Evolutionary conservation across 2,888 invertebrate genomes (phyloP).

Genomic region (Cerastis rubricosa): DNA sequence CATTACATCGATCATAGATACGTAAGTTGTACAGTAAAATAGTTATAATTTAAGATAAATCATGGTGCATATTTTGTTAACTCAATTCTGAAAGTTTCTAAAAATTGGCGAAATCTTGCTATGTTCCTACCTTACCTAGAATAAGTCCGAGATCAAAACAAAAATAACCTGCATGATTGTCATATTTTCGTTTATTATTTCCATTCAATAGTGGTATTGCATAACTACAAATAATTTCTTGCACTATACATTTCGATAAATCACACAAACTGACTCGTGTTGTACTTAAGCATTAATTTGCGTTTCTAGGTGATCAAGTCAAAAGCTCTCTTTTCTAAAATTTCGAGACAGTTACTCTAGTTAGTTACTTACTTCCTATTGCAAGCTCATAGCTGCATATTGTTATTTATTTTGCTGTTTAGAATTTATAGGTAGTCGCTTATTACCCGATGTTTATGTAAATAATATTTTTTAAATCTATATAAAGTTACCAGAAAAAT

Average conservation of each 20-base stretch:
- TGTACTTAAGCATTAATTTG: conserved; percentile 60
- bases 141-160: not conserved
- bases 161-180: not conserved
- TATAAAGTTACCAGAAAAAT: conserved; percentile 58
- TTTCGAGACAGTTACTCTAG: conserved; percentile 14
- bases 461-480: conserved; percentile 40
- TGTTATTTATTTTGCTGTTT: conserved; percentile 25
- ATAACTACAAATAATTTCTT: conserved; percentile 2
- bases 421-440: conserved; percentile 21
- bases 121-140: conserved; percentile 33
- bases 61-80: conserved; percentile 61
- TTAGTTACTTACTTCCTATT: conserved; percentile 29
- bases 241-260: conserved; percentile 42
- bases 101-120: conserved; percentile 51
- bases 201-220: not conserved
- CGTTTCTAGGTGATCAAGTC: conserved; percentile 44
- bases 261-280: conserved; percentile 47
- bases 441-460: conserved; percentile 35
- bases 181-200: conserved; percentile 13
- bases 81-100: conserved; percentile 40
- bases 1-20: conserved; percentile 74
- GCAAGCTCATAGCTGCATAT: conserved; percentile 21
- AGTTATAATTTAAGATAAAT: conserved; percentile 82
- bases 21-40: conserved; percentile 86
- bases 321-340: conserved; percentile 59